phyloP scores from a whole-genome alignment of 2,797 vertebrate genomes.

The Artibeus jamaicensis region DNA sequence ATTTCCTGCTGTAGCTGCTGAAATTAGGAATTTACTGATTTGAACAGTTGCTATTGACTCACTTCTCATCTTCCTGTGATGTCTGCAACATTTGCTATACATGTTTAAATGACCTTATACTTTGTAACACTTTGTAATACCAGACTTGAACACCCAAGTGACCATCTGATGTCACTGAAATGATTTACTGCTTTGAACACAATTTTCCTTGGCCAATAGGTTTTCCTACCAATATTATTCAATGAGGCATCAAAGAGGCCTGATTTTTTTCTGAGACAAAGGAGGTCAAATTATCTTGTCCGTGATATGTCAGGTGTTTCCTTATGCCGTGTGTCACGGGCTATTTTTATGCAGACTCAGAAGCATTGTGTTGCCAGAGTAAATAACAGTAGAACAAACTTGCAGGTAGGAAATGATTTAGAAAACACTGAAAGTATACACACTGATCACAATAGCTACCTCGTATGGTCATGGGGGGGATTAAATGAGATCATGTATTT shows the following conservation, averaged over 20 bases:
- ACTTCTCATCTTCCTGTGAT: conserved; percentile 64
- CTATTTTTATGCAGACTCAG: conserved; percentile 44
- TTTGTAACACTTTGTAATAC: background rate
- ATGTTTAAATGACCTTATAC: background rate
- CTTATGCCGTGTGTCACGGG: conserved; percentile 37
- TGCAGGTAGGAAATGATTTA: conserved; percentile 29
- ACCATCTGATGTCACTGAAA: background rate
- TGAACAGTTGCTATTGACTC: conserved; percentile 71
- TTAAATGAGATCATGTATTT: background rate
- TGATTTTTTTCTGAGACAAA: conserved; percentile 14
- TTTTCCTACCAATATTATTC: background rate
- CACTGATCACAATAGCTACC: background rate
- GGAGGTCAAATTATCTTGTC: conserved; percentile 51
- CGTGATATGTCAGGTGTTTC: conserved; percentile 45
- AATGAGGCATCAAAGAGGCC: background rate
- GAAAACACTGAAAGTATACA: conserved; percentile 28
- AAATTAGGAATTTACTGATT: conserved; percentile 61
- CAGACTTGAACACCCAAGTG: background rate
- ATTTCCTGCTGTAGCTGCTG: conserved; percentile 77
- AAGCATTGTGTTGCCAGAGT: conserved; percentile 50
- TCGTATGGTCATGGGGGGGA: background rate
- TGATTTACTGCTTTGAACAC: background rate
- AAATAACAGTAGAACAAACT: conserved; percentile 39
- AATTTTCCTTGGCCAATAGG: background rate
- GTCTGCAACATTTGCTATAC: background rate